Base-by-base conservation (phyloP, 37 sponge, comb jelly and placozoan species). In the Cladorhizidae sp. region DNA sequence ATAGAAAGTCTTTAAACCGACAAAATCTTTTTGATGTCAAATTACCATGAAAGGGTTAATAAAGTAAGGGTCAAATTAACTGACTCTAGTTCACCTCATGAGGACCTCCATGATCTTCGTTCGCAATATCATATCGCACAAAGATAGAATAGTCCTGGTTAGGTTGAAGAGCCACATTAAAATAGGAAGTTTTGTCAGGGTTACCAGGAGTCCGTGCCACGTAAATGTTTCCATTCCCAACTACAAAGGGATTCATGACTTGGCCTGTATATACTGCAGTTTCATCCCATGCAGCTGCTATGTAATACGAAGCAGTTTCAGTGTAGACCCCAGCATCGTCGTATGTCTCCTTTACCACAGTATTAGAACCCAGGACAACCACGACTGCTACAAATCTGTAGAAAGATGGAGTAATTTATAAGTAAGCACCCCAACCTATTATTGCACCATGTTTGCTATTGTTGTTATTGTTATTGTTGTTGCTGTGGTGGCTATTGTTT, bases 201-300 rank as follows among this genome's bases (percentile, higher is more conserved):
- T 57, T 37, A 7, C 31, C 40, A 20, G 8, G 12, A 35, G 35
- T 28, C 25, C 5, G 6, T 8, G 20, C 20, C 35, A 39, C 7
- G 23, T 54, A 12, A 29, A 40, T 70, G 9, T 40, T 42, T 6
- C 73, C 62, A 77, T 82, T 68, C 26, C 89, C 83, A 52, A 88
- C 56, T 22, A 56, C 71, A 37, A 73, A 78, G 9, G 25, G 37
- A 22, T 7, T 25, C 17, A 76, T 81, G 1, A 87, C 81, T 14
- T 29, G 23, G 8, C 12, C 33, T 15, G 59, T 1, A 3, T 36
- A 22, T 9, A 54, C 51, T 29, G 35, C 51, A 17, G 15, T 36
- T 52, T 64, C 67, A 3, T 41, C 50, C 87, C 87, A 87, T 1
- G 74, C 87, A 26, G 87, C 87, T 37, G 87, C 49, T 14, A 80